These are phyloP conservation scores for Dendrolimus kikuchii DNA, from an alignment of 1,140 invertebrate genomes.

Conservation along the genomic window DNA sequence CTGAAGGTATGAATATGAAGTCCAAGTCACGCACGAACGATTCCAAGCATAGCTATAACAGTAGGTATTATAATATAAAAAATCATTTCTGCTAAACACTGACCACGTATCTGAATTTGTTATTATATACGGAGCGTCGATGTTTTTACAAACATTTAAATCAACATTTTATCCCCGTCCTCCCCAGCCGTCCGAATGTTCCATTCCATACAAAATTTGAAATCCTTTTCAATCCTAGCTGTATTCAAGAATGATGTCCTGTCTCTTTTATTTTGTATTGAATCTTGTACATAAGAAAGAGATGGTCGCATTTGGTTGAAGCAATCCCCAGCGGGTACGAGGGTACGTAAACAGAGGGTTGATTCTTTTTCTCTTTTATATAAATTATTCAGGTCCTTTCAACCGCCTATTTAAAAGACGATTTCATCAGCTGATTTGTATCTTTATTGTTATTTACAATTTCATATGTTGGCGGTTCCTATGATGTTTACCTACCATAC, in stretches of 20 bases:
- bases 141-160: conserved; percentile 14
- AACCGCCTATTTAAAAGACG: conserved; percentile 37
- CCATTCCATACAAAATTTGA: conserved; percentile 23
- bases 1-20: too few relatives aligned
- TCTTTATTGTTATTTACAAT: conserved; percentile 3
- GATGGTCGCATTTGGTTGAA: conserved; percentile 22
- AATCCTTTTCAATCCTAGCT: conserved; percentile 34
- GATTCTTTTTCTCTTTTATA: conserved; percentile 27
- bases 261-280: conserved; percentile 6
- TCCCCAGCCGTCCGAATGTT: conserved; percentile 8
- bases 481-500: too few relatives aligned
- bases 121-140: conserved; percentile 1
- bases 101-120: too few relatives aligned
- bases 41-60: too few relatives aligned
- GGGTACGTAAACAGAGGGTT: conserved; percentile 33
- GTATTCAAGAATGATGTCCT: conserved; percentile 18
- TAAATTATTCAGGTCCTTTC: conserved; percentile 46
- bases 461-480: neutral
- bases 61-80: too few relatives aligned
- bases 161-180: conserved; percentile 11
- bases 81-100: too few relatives aligned
- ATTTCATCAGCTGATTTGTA: conserved; percentile 32
- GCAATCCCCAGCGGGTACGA: conserved; percentile 41
- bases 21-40: too few relatives aligned
- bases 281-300: conserved; percentile 16